phyloP scores from a whole-genome alignment of 2,113 vertebrate species.

The Vombatus ursinus region DNA sequence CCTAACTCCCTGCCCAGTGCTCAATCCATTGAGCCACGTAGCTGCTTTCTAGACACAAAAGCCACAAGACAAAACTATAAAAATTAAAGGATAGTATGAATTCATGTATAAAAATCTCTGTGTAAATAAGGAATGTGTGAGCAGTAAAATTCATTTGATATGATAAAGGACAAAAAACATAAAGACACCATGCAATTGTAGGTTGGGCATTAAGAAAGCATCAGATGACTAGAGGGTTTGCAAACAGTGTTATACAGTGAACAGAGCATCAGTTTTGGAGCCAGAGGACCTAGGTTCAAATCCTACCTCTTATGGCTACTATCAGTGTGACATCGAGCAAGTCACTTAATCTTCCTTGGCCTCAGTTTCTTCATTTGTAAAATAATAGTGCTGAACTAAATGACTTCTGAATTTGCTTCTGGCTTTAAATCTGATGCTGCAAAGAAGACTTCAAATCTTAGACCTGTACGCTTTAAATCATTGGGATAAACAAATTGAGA shows the following conservation, averaged over 20 bases:
- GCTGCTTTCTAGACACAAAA: background rate
- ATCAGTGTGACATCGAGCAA: background rate
- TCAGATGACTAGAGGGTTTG: background rate
- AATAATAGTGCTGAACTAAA: background rate
- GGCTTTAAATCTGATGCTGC: background rate
- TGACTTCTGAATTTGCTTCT: background rate
- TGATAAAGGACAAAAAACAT: background rate
- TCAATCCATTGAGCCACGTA: background rate
- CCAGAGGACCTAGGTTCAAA: background rate
- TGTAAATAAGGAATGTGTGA: background rate
- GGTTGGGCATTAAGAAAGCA: too few species aligned
- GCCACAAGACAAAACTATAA: background rate
- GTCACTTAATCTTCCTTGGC: background rate
- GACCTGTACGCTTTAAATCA: background rate
- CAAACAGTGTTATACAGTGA: background rate
- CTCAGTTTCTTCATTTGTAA: background rate
- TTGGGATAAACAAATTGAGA: background rate
- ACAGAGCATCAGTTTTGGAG: background rate
- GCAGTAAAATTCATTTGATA: background rate
- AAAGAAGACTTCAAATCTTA: background rate
- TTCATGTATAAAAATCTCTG: background rate
- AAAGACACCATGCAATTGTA: background rate
- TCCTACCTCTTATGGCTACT: background rate
- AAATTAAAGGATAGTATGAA: background rate
- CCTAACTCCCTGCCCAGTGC: background rate